Evolutionary conservation across 1,140 invertebrate species (phyloP).

Genomic region (Formica selysi): DNA sequence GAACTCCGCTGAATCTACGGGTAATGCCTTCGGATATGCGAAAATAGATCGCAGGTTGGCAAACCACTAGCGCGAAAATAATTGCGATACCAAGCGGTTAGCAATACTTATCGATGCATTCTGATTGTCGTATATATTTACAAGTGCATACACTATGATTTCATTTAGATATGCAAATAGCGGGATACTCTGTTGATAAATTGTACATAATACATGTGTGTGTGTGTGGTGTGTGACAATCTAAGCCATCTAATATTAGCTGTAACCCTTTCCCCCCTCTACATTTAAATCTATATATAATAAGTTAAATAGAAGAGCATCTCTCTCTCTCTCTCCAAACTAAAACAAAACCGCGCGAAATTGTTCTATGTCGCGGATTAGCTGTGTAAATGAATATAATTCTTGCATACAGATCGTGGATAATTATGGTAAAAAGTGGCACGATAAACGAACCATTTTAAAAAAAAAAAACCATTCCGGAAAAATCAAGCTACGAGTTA

Average conservation of each 20-base stretch:
- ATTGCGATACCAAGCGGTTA: neutral
- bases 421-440: neutral
- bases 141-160: neutral
- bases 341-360: neutral
- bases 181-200: neutral
- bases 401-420: neutral
- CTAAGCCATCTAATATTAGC: constrained; percentile 30
- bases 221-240: neutral
- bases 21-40: constrained; percentile 42
- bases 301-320: constrained; percentile 35
- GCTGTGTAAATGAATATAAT: constrained; percentile 9
- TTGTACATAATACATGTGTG: neutral
- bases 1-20: constrained; percentile 34
- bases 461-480: neutral
- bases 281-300: neutral
- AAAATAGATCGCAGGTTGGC: constrained; percentile 47
- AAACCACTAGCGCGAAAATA: constrained; percentile 25
- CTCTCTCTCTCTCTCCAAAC: too few relatives aligned
- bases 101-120: neutral
- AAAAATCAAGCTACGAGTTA: neutral
- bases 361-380: constrained; percentile 1
- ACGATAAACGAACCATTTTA: neutral
- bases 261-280: neutral
- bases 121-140: neutral
- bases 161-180: constrained; percentile 12